These are phyloP conservation scores for Pipistrellus pygmaeus DNA, from an alignment of 2,797 vertebrate species.

Conservation along the genomic window DNA sequence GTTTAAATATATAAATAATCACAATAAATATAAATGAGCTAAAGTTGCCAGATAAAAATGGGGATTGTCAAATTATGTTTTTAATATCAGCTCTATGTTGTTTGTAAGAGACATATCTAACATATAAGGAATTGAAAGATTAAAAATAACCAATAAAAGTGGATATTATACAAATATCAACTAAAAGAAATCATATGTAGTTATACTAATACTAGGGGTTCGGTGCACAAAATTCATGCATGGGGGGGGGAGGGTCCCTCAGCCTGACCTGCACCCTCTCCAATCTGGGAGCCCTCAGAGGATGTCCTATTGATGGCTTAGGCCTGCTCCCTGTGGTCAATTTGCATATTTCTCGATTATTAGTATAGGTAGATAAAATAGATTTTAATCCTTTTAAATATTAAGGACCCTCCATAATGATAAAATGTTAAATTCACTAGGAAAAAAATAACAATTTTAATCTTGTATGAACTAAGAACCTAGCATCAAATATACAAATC, in stretches of 20 bases:
- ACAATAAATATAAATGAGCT: constrained; percentile 60
- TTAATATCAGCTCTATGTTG: background rate
- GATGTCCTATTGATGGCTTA: too few relatives aligned
- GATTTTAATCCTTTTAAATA: constrained; percentile 32
- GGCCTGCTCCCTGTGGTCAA: too few relatives aligned
- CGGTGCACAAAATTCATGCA: too few relatives aligned
- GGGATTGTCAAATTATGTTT: background rate
- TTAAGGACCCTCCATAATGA: background rate
- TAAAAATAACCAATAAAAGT: background rate
- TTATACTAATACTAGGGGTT: background rate
- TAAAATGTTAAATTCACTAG: constrained; percentile 3
- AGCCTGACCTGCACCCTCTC: too few relatives aligned
- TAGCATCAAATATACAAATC: constrained; percentile 18
- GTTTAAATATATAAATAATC: constrained; percentile 25
- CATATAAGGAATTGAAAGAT: background rate
- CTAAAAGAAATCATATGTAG: background rate
- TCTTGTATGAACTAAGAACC: background rate
- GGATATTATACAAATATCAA: background rate
- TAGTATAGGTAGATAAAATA: background rate
- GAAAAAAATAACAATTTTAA: background rate
- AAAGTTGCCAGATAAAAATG: constrained; percentile 27
- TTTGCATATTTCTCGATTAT: too few relatives aligned
- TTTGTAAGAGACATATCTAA: constrained; percentile 23
- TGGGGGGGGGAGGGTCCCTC: too few relatives aligned
- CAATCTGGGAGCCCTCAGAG: too few relatives aligned